Percentiles rank a stretch among this genome's conserved stretches.
These are phyloP conservation scores for Sisyra terminalis DNA, from an alignment of 2,888 invertebrate species.

Conservation along the genomic window DNA sequence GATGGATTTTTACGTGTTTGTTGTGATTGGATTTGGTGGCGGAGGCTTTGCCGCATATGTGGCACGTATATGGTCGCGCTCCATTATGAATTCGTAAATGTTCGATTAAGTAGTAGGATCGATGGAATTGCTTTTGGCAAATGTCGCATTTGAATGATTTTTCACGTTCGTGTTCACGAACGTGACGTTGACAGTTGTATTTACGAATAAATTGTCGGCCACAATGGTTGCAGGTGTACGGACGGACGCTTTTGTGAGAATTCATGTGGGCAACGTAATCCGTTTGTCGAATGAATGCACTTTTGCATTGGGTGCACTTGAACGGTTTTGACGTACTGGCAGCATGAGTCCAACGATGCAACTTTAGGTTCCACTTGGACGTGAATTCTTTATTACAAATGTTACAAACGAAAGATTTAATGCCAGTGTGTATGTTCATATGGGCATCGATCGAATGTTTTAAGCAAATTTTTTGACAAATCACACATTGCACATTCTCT, in stretches of 20 bases:
- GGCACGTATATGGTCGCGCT: conserved; percentile 63
- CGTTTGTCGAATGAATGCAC: conserved; percentile 66
- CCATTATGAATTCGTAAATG: conserved; percentile 78
- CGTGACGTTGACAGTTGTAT: conserved; percentile 75
- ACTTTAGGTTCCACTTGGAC: conserved; percentile 79
- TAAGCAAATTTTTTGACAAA: conserved; percentile 63
- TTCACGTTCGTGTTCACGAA: conserved; percentile 65
- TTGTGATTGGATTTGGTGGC: conserved; percentile 84
- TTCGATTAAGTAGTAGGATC: conserved; percentile 74
- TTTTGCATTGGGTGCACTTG: conserved; percentile 69
- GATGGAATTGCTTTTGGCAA: conserved; percentile 72
- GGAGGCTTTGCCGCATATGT: conserved; percentile 77
- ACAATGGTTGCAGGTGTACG: conserved; percentile 79
- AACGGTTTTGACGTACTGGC: conserved; percentile 68
- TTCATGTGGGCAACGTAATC: conserved; percentile 75
- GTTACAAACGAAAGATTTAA: conserved; percentile 60
- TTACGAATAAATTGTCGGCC: conserved; percentile 79
- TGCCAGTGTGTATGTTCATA: conserved; percentile 60
- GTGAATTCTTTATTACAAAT: conserved; percentile 76
- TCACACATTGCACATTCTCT: conserved; percentile 60
- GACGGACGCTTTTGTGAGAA: conserved; percentile 66
- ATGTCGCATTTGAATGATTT: conserved; percentile 62
- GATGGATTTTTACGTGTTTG: conserved; percentile 78
- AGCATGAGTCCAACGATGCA: conserved; percentile 80
- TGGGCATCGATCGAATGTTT: conserved; percentile 66